These are phyloP conservation scores for Spialia ferax DNA, from an alignment of 2,888 invertebrate species.

Conservation along the genomic window DNA sequence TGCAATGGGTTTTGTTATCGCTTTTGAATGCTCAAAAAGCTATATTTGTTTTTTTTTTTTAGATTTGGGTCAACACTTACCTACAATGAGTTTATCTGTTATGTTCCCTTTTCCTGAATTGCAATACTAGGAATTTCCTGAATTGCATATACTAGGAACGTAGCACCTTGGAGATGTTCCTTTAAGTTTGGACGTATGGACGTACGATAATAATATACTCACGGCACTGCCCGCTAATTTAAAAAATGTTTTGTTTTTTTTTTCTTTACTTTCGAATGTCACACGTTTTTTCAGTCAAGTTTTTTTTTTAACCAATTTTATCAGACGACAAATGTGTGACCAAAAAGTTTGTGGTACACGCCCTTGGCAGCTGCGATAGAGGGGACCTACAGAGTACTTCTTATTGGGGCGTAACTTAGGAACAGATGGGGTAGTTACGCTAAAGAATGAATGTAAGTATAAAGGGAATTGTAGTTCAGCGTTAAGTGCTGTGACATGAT, in stretches of 20 bases:
- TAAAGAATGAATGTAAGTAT: constrained; percentile 46
- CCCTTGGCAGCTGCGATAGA: constrained; percentile 29
- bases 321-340: constrained; percentile 19
- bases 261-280: background rate
- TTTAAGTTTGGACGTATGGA: no score
- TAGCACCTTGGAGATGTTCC: no score
- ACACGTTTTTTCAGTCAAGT: background rate
- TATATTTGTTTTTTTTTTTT: constrained; percentile 1
- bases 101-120: no score
- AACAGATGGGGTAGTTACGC: constrained; percentile 53
- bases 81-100: no score
- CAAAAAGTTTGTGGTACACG: constrained; percentile 23
- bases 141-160: no score
- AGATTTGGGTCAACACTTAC: no score
- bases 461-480: constrained; percentile 31
- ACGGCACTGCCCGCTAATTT: no score
- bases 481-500: constrained; percentile 25
- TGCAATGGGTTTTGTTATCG: constrained; percentile 25
- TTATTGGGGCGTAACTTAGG: constrained; percentile 65
- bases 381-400: constrained; percentile 27
- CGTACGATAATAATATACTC: no score
- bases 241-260: background rate
- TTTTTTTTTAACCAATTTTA: background rate
- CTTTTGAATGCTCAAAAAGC: constrained; percentile 23
- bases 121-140: no score